Evolutionary conservation across 2,113 vertebrate species (phyloP).

Genomic region (Saimiri boliviensis): DNA sequence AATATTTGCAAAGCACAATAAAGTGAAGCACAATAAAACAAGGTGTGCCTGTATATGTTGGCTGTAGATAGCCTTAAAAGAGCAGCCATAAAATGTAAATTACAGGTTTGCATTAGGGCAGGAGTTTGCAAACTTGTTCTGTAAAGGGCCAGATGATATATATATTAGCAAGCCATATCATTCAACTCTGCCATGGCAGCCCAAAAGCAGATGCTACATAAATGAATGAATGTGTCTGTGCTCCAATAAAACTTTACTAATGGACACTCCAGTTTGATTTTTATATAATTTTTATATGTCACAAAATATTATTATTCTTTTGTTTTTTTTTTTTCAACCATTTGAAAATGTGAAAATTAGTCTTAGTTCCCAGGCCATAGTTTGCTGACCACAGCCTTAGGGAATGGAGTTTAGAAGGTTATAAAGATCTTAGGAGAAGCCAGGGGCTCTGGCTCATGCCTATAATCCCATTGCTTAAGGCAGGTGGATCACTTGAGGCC

Average conservation of each 20-base stretch:
- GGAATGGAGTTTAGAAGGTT: background rate
- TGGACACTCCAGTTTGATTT: background rate
- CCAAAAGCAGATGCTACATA: background rate
- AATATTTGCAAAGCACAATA: background rate
- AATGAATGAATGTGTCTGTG: background rate
- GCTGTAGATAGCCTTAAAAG: background rate
- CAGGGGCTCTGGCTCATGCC: no score
- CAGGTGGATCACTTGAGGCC: no score
- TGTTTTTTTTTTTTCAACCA: background rate
- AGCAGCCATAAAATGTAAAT: background rate
- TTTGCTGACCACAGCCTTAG: background rate
- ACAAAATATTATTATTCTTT: background rate
- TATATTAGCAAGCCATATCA: background rate
- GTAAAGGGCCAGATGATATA: background rate
- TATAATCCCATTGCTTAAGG: no score
- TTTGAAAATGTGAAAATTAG: conserved; percentile 20
- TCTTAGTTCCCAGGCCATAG: background rate
- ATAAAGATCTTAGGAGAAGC: background rate
- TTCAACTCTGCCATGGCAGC: background rate
- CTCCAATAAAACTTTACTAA: background rate
- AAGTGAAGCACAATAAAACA: background rate
- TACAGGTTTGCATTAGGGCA: background rate
- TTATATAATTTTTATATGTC: background rate
- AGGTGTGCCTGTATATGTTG: background rate
- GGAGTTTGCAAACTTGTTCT: background rate